Conservation (phyloP, 2,888 invertebrate species). For the Aspidapion aeneum region DNA sequence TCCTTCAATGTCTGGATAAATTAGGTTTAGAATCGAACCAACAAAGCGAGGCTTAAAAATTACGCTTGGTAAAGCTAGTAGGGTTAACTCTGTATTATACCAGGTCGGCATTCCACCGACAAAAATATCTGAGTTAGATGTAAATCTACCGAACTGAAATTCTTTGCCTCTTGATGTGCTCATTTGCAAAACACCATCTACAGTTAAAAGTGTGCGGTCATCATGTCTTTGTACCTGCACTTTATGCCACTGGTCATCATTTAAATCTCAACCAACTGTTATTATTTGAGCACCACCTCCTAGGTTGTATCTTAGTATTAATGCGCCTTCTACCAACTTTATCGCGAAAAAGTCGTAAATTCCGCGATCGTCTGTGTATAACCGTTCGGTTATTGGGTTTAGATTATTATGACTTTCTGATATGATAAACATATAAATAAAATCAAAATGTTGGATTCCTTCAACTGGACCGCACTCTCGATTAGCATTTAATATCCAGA, state of each 20-base stretch:
- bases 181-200: slow-evolving; percentile 77
- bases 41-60: slow-evolving; percentile 91
- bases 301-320: slow-evolving; percentile 84
- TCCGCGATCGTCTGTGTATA: slow-evolving; percentile 95
- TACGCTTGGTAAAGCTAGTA: slow-evolving; percentile 84
- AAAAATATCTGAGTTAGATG: slow-evolving; percentile 89
- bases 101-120: slow-evolving; percentile 95
- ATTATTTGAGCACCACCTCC: slow-evolving; percentile 90
- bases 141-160: slow-evolving; percentile 83
- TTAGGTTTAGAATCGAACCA: slow-evolving; percentile 87
- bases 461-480: too few relatives aligned
- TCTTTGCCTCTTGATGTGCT: slow-evolving; percentile 83
- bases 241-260: slow-evolving; percentile 91
- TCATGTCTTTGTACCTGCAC: slow-evolving; percentile 77
- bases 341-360: slow-evolving; percentile 95
- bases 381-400: slow-evolving; percentile 88
- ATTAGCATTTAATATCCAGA: too few relatives aligned
- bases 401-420: too few relatives aligned
- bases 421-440: too few relatives aligned
- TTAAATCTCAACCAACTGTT: slow-evolving; percentile 81
- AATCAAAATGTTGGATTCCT: too few relatives aligned
- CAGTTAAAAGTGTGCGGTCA: slow-evolving; percentile 80
- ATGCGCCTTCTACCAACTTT: slow-evolving; percentile 86
- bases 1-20: slow-evolving; percentile 81
- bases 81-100: slow-evolving; percentile 83